These are phyloP conservation scores for Drosophila sturtevanti DNA, from an alignment of 1,140 invertebrate species.

Conservation along the genomic window DNA sequence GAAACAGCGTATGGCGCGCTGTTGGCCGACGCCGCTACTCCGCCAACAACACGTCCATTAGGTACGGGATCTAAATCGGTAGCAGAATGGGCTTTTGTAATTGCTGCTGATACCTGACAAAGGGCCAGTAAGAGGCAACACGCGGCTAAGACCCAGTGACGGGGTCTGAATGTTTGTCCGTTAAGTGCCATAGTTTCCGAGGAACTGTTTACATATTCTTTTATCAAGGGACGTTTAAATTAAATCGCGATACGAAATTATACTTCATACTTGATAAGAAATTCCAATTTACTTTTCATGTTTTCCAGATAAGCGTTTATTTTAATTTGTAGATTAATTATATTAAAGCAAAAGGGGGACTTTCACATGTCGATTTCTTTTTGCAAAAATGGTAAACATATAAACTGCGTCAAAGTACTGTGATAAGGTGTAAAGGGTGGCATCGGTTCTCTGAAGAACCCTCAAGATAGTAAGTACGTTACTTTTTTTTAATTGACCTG, in stretches of 20 bases:
- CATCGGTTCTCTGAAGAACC: background rate
- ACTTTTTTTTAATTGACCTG: background rate
- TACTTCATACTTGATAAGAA: conserved; percentile 48
- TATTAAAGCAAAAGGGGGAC: background rate
- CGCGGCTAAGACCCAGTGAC: conserved; percentile 4
- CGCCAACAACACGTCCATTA: conserved; percentile 76
- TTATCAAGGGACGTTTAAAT: conserved; percentile 60
- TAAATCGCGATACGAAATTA: conserved; percentile 55
- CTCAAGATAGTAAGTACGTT: background rate
- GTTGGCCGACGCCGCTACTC: conserved; percentile 55
- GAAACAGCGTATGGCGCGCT: conserved; percentile 81
- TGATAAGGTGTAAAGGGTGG: background rate
- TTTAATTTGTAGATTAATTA: conserved; percentile 64
- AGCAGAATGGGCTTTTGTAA: conserved; percentile 2
- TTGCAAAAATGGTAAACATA: background rate
- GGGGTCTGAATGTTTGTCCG: conserved; percentile 38
- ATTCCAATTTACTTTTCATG: conserved; percentile 53
- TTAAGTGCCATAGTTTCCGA: conserved; percentile 49
- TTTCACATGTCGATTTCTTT: background rate
- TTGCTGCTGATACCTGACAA: conserved; percentile 40
- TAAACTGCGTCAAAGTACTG: background rate
- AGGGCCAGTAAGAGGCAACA: conserved; percentile 25
- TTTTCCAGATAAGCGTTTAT: conserved; percentile 58
- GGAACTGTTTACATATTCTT: conserved; percentile 66
- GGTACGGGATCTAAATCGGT: conserved; percentile 14